Evolutionary conservation across 2,113 vertebrate species (phyloP).

Genomic region (Gavia stellata): DNA sequence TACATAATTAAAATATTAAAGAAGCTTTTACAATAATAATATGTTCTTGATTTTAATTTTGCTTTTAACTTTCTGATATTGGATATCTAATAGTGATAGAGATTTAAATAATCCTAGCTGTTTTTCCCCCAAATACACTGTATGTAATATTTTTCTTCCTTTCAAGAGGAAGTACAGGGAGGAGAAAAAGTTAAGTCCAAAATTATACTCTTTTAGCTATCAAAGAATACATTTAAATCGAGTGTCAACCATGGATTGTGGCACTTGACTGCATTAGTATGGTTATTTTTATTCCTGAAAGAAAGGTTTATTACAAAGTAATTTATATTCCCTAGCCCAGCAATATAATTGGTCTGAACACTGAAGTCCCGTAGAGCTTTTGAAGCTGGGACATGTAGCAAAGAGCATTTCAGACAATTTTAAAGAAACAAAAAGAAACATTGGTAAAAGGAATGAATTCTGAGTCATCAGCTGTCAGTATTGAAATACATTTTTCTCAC

Average conservation of each 20-base stretch:
- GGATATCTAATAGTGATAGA: neutral
- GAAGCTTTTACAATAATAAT: neutral
- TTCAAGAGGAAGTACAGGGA: neutral
- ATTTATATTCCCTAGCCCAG: neutral
- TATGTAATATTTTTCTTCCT: neutral
- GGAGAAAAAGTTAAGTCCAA: neutral
- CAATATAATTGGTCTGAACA: conserved; percentile 11
- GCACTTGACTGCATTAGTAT: neutral
- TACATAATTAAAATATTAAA: neutral
- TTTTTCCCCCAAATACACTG: neutral
- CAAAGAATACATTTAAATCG: neutral
- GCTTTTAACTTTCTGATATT: neutral
- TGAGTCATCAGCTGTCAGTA: conserved; percentile 55
- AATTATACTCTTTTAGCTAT: neutral
- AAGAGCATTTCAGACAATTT: conserved; percentile 40
- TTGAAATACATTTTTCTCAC: conserved; percentile 47
- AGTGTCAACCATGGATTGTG: neutral
- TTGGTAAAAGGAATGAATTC: conserved; percentile 12
- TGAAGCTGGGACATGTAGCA: conserved; percentile 3
- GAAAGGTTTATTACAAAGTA: conserved; percentile 6
- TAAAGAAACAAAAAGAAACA: conserved; percentile 36
- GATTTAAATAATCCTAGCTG: neutral
- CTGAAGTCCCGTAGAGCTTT: conserved; percentile 27
- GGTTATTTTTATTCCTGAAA: conserved; percentile 29
- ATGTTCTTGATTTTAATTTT: neutral